Evolutionary conservation across 2,797 vertebrate genomes (phyloP).

Genomic region (Aeoliscus strigatus): DNA sequence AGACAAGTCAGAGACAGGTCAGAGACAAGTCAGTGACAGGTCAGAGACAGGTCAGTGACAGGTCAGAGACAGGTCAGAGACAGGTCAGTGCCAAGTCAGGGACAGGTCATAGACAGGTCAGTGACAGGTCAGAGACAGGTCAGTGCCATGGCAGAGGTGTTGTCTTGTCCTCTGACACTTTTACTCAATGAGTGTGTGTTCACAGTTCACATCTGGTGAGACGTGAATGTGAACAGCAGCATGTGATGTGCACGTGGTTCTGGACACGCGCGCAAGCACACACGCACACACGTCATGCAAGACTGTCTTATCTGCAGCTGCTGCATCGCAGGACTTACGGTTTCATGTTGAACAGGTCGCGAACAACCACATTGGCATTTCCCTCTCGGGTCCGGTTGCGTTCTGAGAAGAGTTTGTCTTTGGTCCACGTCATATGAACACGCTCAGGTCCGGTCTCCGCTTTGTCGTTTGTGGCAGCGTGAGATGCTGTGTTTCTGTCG

Average conservation of each 20-base stretch:
- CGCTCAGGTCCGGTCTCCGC: constrained; percentile 70
- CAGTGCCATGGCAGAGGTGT: too few species aligned
- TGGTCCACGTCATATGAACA: constrained; percentile 98
- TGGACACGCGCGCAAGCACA: constrained; percentile 33
- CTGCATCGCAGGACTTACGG: constrained; percentile 80
- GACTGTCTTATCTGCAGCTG: constrained; percentile 5
- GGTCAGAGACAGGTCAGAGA: too few species aligned
- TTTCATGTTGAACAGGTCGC: constrained; percentile 94
- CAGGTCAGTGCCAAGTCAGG: too few species aligned
- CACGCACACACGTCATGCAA: constrained; percentile 61
- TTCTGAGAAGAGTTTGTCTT: constrained; percentile 86
- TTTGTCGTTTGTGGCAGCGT: constrained; percentile 67
- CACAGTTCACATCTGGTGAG: constrained; percentile 30
- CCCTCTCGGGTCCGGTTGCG: constrained; percentile 82
- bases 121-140: too few species aligned
- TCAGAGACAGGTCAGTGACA: too few species aligned
- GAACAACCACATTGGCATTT: constrained; percentile 71
- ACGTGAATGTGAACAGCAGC: constrained; percentile 27
- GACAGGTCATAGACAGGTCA: too few species aligned
- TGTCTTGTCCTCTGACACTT: too few species aligned
- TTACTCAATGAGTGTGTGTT: too few species aligned
- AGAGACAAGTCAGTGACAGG: too few species aligned
- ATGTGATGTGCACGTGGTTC: constrained; percentile 12
- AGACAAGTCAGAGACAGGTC: too few species aligned
- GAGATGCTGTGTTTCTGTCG: constrained; percentile 89